Evolutionary conservation across 2,888 invertebrate species (phyloP), one percentile per base, ranked within the genome.

Genomic region (Tachystola acroxantha): DNA sequence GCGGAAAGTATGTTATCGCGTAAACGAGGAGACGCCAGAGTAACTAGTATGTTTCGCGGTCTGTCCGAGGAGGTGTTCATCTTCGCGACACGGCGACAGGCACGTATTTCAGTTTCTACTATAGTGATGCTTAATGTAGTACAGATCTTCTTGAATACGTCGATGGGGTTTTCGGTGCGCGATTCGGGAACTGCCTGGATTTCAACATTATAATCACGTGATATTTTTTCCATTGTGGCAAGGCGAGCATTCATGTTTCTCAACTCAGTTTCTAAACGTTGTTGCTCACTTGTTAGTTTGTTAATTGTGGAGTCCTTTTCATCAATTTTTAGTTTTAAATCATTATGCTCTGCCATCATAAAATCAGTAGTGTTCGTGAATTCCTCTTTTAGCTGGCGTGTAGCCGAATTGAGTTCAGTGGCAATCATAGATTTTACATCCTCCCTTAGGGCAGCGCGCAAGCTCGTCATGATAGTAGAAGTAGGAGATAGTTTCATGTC

Each of bases 1-100:
- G 40, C 16, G 7, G 50, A 47, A 6, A 50, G n/a, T 0, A 50
- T 1, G n/a, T 9, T n/a, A 24, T 50, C 50, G 1, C 50, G 42
- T 4, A 36, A 22, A 10, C 38, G 33, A n/a, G 34, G 39, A 1
- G 39, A 38, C 2, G 41, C 34, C 1, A 43, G 13, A 2, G 37
- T 22, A 2, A 41, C 36, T 7, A 12, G 16, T 16, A 44, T 39
- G 10, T 34, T 41, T 2, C 45, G 29, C 6, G 47, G 47, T 3
- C 47, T 14, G 7, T 7, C 12, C 2, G 42, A 39, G 3, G 29
- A 26, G 2, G 29, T 3, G 10, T 47, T 24, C 12, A 45, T 16
- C 32, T 45, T 47, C 2, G 47, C 41, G 0, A 47, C 36, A 25
- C 44, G 31, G 1, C 43, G 41, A n/a, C 42, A 43, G 7, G 24